Evolutionary conservation across 1,140 invertebrate species (phyloP).

Genomic region (Chironomus striatipennis): DNA sequence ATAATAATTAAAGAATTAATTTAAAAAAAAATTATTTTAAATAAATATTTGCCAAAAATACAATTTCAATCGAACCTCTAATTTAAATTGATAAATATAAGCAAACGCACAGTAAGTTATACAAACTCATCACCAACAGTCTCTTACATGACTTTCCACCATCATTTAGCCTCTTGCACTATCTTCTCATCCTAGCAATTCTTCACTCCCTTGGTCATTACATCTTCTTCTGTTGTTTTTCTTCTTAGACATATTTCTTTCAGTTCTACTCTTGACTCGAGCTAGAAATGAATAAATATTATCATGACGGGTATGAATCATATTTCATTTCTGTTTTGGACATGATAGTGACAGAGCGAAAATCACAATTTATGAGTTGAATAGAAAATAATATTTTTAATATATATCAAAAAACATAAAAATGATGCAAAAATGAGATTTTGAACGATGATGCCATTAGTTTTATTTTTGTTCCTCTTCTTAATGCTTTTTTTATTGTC

Average conservation of each 20-base stretch:
- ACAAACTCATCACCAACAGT: neutral
- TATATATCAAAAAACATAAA: neutral
- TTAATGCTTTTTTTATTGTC: neutral
- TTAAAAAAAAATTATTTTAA: too few species aligned
- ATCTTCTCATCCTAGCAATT: neutral
- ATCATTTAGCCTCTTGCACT: neutral
- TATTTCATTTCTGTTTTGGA: constrained; percentile 22
- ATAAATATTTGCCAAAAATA: too few species aligned
- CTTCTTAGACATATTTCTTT: too few species aligned
- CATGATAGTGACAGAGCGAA: constrained; percentile 22
- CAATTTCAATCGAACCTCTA: too few species aligned
- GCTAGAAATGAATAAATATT: constrained; percentile 11
- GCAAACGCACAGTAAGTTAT: neutral
- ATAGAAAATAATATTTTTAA: neutral
- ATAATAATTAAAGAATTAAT: too few species aligned
- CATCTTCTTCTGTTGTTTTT: too few species aligned
- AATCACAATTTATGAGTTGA: constrained; percentile 21
- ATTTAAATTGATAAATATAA: too few species aligned
- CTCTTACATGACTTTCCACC: neutral
- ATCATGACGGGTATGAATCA: constrained; percentile 10
- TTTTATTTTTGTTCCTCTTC: neutral
- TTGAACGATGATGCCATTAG: constrained; percentile 12
- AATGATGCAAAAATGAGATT: neutral
- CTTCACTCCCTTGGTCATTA: too few species aligned
- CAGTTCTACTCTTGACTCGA: neutral